These are phyloP conservation scores for Gisinianus flammeolus DNA, from an alignment of 2,888 invertebrate genomes.

Conservation along the genomic window DNA sequence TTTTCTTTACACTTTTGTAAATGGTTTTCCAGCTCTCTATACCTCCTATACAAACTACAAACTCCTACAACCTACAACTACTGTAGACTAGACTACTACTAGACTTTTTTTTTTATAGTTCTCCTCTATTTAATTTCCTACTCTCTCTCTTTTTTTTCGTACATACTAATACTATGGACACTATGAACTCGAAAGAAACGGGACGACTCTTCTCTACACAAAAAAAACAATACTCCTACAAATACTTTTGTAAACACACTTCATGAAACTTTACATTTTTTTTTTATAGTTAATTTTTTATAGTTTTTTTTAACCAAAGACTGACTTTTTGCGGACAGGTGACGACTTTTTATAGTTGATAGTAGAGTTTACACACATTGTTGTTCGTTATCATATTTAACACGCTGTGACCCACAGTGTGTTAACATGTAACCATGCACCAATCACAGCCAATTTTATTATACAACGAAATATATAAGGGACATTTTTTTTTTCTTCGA, in stretches of 20 bases:
- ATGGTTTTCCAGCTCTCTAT: conserved; percentile 43
- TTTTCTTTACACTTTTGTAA: conserved; percentile 36
- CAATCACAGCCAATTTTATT: conserved; percentile 29
- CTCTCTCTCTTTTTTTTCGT: not conserved
- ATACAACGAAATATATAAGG: not conserved
- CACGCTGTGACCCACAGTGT: no score
- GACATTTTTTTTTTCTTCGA: conserved; percentile 15
- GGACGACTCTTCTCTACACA: conserved; percentile 35
- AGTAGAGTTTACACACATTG: conserved; percentile 45
- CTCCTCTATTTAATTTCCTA: not conserved
- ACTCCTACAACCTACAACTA: not conserved
- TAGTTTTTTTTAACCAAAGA: conserved; percentile 57
- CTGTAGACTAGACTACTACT: conserved; percentile 2
- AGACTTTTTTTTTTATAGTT: not conserved
- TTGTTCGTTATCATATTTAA: conserved; percentile 36
- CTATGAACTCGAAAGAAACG: conserved; percentile 37
- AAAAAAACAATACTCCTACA: conserved; percentile 19
- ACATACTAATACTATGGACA: not conserved
- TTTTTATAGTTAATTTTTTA: conserved; percentile 17
- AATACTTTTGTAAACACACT: conserved; percentile 46
- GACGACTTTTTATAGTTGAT: conserved; percentile 50
- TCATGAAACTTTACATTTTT: conserved; percentile 57
- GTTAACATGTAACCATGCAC: no score
- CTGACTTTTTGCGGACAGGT: conserved; percentile 58
- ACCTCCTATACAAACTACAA: not conserved